Conservation (phyloP, 2,797 vertebrate species). For the Malurus leucopterus region DNA sequence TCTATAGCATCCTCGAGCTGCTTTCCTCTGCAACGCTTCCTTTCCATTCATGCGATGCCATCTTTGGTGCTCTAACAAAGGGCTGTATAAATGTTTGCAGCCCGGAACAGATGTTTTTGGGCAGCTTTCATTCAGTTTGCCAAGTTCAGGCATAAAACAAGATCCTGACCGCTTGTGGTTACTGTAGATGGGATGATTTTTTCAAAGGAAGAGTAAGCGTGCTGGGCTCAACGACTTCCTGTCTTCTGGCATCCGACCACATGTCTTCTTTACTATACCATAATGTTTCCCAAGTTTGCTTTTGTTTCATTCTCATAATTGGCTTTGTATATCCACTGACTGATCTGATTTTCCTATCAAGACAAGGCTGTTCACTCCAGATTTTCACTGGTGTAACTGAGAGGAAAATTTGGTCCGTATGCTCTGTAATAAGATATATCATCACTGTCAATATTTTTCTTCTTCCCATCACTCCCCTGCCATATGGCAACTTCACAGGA, state of each 20-base stretch:
- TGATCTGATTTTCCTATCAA: conserved; percentile 55
- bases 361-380: conserved; percentile 50
- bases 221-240: conserved; percentile 32
- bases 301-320: conserved; percentile 58
- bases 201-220: neutral
- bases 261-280: conserved; percentile 44
- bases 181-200: neutral
- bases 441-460: conserved; percentile 64
- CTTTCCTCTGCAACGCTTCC: neutral
- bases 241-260: conserved; percentile 45
- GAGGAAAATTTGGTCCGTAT: conserved; percentile 57
- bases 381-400: conserved; percentile 61
- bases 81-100: conserved; percentile 39
- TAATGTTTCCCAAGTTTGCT: conserved; percentile 60
- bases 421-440: conserved; percentile 47
- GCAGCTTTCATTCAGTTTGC: conserved; percentile 13
- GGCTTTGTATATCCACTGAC: conserved; percentile 57
- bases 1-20: neutral
- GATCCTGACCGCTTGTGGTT: conserved; percentile 22
- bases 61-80: conserved; percentile 43
- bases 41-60: neutral
- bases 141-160: conserved; percentile 34
- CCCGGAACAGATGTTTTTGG: conserved; percentile 40
- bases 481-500: conserved; percentile 61
- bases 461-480: conserved; percentile 47